These are phyloP conservation scores for Drosophila pallidifrons DNA, from an alignment of 1,140 invertebrate species.

Conservation along the genomic window DNA sequence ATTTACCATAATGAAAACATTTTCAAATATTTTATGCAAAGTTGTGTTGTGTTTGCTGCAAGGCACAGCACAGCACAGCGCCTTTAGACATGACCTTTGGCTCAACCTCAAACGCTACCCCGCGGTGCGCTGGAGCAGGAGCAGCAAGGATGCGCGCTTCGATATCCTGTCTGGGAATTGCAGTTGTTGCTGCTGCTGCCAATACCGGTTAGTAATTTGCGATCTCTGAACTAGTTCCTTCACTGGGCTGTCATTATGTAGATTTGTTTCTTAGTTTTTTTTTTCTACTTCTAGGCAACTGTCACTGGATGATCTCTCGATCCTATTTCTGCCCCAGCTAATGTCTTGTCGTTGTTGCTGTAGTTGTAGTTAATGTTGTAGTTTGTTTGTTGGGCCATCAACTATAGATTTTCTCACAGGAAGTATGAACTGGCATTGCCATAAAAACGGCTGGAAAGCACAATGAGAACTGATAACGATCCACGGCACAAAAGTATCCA, in stretches of 20 bases:
- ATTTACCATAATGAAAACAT: conserved; percentile 83
- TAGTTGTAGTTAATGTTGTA: conserved; percentile 17
- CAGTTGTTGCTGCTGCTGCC: conserved; percentile 37
- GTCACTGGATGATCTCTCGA: conserved; percentile 21
- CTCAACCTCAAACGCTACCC: conserved; percentile 60
- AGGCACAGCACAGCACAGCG: conserved; percentile 8
- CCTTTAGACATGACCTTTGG: conserved; percentile 74
- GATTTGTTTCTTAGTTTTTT: conserved; percentile 50
- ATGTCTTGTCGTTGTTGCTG: conserved; percentile 29
- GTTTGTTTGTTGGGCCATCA: conserved; percentile 56
- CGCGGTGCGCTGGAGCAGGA: conserved; percentile 43
- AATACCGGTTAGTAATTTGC: conserved; percentile 80
- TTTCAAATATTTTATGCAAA: conserved; percentile 84
- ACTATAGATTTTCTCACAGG: conserved; percentile 76
- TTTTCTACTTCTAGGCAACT: conserved; percentile 19
- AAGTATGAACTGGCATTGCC: conserved; percentile 47
- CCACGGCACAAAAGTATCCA: conserved; percentile 59
- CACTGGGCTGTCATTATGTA: conserved; percentile 69
- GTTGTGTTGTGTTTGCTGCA: conserved; percentile 53
- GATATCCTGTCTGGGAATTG: conserved; percentile 75
- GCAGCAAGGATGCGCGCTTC: conserved; percentile 45
- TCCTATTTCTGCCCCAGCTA: conserved; percentile 2
- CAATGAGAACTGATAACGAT: conserved; percentile 75
- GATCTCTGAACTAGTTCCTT: conserved; percentile 75
- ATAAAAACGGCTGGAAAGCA: conserved; percentile 69